Base-by-base conservation (phyloP, 2,888 invertebrate species). In the Crepidodera aurea region DNA sequence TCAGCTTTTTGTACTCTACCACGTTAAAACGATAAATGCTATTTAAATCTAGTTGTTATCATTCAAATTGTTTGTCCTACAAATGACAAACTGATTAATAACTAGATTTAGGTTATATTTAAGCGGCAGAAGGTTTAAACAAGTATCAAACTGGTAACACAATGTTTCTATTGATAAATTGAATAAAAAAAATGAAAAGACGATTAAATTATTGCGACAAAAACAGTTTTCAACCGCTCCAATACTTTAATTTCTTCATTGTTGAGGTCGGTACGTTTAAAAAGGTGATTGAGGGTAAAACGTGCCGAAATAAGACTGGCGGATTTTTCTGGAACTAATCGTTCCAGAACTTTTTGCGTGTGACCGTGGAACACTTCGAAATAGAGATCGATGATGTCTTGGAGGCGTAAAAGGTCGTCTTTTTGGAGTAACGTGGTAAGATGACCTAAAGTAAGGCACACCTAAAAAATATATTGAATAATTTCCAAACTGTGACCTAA, bases 401-500 rank as follows among this genome's bases (percentile, higher is more conserved):
- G 70, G 7, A 90, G 81, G 15, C 82, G 80, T 0, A 77, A 37
- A 8, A 91, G 80, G 75, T 93, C 92, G 0, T 86, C 82, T 1
- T 78, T 76, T 0, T 79, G 80, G 0, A 90, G 81, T 3, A 89
- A 77, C 25, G 84, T 84, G 61, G 90, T 85, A 55, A 94, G 75
- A 75, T 93, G 92, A 22, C 90, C 86, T 4, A 94, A 80, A 0
- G 92, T 87, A 18, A 90, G 82, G 77, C 93, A 93, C 5, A 93
- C 82, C 88, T 91, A 79, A 50, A 84, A 84, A 67, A 66, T 68
- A 42, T 29, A 15, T 19, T n/a, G n/a, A n/a, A n/a, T n/a, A n/a
- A 48, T 25, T 10, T 2, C 19, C 8, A 8, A 32, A 42, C 16
- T 12, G 12, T 6, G 18, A 10, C 12, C 6, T 13, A 1, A 13